Evolutionary conservation across 2,797 vertebrate genomes (phyloP), one percentile per base, ranked within the genome.

Genomic region (Mus caroli): DNA sequence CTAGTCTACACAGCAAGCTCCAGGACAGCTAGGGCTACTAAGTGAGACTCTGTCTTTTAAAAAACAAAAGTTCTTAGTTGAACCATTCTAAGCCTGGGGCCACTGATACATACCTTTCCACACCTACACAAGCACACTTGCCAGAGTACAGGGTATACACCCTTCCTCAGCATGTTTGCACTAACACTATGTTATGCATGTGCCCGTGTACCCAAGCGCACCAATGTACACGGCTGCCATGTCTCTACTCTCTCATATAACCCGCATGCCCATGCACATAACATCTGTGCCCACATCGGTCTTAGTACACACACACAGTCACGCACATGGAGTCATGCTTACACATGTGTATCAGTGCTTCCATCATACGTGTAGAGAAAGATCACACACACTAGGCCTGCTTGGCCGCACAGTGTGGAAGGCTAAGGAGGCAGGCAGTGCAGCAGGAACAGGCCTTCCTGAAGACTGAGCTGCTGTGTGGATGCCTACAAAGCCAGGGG

Each of bases 291-390:
- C 67, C 34, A 69, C 6, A 4, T 3, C 1, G 6, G n/a, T 17
- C 67, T 71, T n/a, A 20, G 67, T 3, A 20, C 40, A 2, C 14
- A 43, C 13, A 14, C 37, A 12, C 60, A 67, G 9, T 22, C 24
- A 0, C 0, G 4, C 67, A 73, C 11, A 56, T 1, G n/a, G 60
- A 34, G 60, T n/a, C 26, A 34, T 15, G 20, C 62, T 46, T 15
- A 26, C 34, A 17, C 2, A 46, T 56, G 26, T 20, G 28, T 22
- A 6, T 28, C 1, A 10, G 3, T 1, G 50, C 17, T 10, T 31
- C 54, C n/a, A 0, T 24, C 34, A 12, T 0, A 5, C 11, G 13
- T 31, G n/a, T 20, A 2, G 26, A 62, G 64, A 31, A 73, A 50
- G 40, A 60, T 20, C 26, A n/a, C 28, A 26, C 26, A n/a, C 28